phyloP scores from a whole-genome alignment of 2,797 vertebrate species.

The Podarcis lilfordi region DNA sequence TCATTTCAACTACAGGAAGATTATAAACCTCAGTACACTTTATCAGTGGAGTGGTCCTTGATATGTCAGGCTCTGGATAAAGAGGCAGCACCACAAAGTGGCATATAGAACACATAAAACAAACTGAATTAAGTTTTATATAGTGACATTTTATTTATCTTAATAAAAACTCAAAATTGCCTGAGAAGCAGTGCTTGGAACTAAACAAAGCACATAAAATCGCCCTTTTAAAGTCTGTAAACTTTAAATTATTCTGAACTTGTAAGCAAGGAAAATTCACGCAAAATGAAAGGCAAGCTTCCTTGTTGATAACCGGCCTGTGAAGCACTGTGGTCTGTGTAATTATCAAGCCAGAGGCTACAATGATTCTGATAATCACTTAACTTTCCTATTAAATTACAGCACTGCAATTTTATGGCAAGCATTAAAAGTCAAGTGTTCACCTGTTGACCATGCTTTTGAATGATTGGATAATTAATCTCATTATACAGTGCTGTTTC shows the following conservation, averaged over 20 bases:
- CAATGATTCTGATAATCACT: background rate
- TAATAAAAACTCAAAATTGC: constrained; percentile 32
- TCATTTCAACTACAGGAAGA: background rate
- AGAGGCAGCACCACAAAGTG: constrained; percentile 14
- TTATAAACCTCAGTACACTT: constrained; percentile 11
- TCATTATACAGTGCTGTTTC: background rate
- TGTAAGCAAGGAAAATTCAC: background rate
- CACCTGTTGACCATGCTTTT: background rate
- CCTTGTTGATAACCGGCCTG: background rate
- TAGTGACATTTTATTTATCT: background rate
- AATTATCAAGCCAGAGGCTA: background rate
- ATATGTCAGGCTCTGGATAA: background rate
- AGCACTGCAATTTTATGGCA: constrained; percentile 4
- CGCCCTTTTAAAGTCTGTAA: background rate
- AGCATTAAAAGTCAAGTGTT: background rate
- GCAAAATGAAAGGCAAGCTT: background rate
- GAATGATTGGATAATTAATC: constrained; percentile 4
- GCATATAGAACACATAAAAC: constrained; percentile 5
- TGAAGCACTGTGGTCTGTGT: background rate
- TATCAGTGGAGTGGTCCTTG: background rate
- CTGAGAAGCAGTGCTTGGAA: constrained; percentile 3
- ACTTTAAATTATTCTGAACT: constrained; percentile 30
- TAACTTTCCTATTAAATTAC: constrained; percentile 14
- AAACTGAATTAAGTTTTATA: constrained; percentile 24
- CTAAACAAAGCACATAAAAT: constrained; percentile 30